Conservation (phyloP, 1,140 invertebrate species). For the Zeugodacus cucurbitae region DNA sequence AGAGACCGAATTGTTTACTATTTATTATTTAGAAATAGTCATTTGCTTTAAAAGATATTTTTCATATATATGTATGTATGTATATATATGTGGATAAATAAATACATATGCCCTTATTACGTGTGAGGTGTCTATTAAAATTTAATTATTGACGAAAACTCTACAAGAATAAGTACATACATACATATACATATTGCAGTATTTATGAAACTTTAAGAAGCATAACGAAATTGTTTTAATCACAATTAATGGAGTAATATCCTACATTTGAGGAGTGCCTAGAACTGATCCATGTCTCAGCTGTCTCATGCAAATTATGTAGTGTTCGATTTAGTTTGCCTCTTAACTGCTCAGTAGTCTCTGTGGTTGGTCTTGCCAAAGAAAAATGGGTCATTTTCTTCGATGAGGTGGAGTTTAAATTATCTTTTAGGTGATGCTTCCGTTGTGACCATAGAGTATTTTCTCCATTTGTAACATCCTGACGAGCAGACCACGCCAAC, state of each 20-base stretch:
- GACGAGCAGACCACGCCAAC: background rate
- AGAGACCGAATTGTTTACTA: background rate
- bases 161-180: background rate
- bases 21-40: background rate
- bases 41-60: no score
- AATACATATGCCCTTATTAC: no score
- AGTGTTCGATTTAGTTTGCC: constrained; percentile 61
- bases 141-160: no score
- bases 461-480: background rate
- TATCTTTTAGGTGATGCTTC: background rate
- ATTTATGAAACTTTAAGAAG: background rate
- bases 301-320: constrained; percentile 38
- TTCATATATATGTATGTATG: no score
- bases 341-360: constrained; percentile 56
- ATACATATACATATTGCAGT: background rate
- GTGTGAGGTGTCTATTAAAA: background rate
- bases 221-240: background rate
- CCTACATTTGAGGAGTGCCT: constrained; percentile 16
- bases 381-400: background rate
- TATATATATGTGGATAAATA: no score
- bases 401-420: background rate
- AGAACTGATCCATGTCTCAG: background rate
- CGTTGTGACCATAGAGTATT: background rate
- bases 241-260: background rate
- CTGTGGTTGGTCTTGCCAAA: constrained; percentile 37